Evolutionary conservation across 2,797 vertebrate genomes (phyloP).

Genomic region (Pipistrellus kuhlii): DNA sequence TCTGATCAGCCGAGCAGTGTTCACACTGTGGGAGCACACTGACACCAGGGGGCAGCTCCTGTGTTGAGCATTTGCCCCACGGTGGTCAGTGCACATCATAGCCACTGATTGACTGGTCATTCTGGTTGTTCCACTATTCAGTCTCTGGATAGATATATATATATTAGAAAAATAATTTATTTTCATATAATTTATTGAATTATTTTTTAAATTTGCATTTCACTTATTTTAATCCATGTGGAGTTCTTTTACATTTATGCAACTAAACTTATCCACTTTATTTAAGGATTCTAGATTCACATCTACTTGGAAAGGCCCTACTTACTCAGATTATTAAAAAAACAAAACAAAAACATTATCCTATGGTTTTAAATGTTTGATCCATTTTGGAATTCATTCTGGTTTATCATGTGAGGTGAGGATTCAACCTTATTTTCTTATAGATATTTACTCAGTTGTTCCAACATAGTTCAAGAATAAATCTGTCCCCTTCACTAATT

Average conservation of each 20-base stretch:
- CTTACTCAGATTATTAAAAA: not conserved
- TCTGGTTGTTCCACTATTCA: too few species aligned
- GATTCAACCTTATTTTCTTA: slow-evolving; percentile 51
- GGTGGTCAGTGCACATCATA: too few species aligned
- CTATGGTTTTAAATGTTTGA: not conserved
- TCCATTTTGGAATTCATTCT: slow-evolving; percentile 16
- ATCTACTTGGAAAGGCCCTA: not conserved
- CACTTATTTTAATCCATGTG: not conserved
- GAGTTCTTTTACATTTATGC: not conserved
- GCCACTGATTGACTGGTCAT: too few species aligned
- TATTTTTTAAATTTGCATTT: not conserved
- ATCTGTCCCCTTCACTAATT: not conserved
- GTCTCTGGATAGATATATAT: too few species aligned
- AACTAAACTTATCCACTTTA: not conserved
- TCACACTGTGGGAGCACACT: too few species aligned
- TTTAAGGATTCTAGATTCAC: not conserved
- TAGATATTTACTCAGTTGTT: slow-evolving; percentile 46
- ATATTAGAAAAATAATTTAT: not conserved
- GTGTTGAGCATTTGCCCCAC: too few species aligned
- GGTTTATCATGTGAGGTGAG: not conserved
- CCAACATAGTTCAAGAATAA: not conserved
- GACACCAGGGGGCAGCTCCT: too few species aligned
- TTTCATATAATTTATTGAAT: not conserved
- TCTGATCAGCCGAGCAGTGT: too few species aligned
- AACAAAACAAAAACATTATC: not conserved